These are phyloP conservation scores for Ramazzottius varieornatus DNA, from an alignment of 2,888 invertebrate species.

Conservation along the genomic window DNA sequence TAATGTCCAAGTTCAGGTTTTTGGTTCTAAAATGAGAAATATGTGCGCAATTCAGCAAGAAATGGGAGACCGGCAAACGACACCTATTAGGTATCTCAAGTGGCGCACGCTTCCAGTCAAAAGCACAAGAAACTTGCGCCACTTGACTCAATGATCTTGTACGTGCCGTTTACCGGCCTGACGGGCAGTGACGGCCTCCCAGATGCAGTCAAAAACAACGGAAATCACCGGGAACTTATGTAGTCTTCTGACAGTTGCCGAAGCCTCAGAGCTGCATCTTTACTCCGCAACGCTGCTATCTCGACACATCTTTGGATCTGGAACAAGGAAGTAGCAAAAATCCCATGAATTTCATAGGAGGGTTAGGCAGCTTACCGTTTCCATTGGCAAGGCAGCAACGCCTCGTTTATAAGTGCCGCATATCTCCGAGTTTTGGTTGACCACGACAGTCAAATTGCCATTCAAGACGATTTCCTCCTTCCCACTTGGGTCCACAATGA, in stretches of 20 bases:
- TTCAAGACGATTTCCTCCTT: slow-evolving; percentile 1
- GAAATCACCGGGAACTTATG: neutral
- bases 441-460: neutral
- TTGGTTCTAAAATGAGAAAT: too few relatives aligned
- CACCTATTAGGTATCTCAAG: too few relatives aligned
- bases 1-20: too few relatives aligned
- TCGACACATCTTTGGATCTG: neutral
- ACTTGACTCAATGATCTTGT: too few relatives aligned
- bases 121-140: too few relatives aligned
- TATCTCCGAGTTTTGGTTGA: neutral
- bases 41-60: too few relatives aligned
- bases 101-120: too few relatives aligned
- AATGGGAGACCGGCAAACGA: too few relatives aligned
- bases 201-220: too few relatives aligned
- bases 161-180: too few relatives aligned
- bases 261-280: neutral
- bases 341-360: neutral
- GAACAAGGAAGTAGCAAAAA: neutral
- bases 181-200: too few relatives aligned
- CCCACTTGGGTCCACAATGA: neutral
- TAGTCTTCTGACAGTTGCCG: neutral
- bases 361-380: neutral
- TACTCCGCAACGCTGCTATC: neutral
- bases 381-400: neutral
- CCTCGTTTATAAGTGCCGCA: neutral